Evolutionary conservation across 2,113 vertebrate species (phyloP).

Genomic region (Platysteira castanea): DNA sequence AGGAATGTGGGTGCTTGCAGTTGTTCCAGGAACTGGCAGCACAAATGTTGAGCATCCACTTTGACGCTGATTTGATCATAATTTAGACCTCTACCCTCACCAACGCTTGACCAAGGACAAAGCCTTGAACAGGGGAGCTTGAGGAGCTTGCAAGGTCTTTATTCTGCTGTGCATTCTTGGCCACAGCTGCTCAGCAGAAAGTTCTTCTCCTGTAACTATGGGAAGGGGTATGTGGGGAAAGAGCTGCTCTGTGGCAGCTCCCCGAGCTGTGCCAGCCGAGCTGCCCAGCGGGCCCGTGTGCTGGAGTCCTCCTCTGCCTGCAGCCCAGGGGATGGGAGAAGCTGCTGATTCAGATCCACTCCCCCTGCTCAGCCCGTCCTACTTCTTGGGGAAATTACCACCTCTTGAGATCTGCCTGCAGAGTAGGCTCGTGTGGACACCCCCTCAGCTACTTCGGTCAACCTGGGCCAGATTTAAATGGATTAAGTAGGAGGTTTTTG

Average conservation of each 20-base stretch:
- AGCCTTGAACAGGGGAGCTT: background rate
- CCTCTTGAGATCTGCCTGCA: background rate
- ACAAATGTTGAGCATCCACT: background rate
- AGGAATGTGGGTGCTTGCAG: background rate
- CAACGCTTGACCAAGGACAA: background rate
- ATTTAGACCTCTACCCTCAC: background rate
- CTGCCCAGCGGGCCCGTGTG: background rate
- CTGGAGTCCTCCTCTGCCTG: background rate
- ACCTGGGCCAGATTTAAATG: slow-evolving; percentile 25
- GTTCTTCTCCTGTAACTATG: background rate
- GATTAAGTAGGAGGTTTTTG: slow-evolving; percentile 35
- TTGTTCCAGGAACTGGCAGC: background rate
- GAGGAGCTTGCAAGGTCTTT: background rate
- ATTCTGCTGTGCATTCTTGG: background rate
- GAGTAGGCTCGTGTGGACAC: background rate
- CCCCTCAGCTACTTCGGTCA: slow-evolving; percentile 22
- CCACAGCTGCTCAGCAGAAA: background rate
- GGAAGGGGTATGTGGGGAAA: background rate
- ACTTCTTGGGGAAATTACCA: slow-evolving; percentile 2
- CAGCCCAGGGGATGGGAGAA: background rate
- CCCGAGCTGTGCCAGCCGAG: background rate
- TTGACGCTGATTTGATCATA: background rate
- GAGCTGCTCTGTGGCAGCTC: background rate
- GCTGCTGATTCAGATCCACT: background rate
- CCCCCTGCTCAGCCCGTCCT: background rate